These are phyloP conservation scores for Alfaro cultratus DNA, from an alignment of 2,797 vertebrate species.

Conservation along the genomic window DNA sequence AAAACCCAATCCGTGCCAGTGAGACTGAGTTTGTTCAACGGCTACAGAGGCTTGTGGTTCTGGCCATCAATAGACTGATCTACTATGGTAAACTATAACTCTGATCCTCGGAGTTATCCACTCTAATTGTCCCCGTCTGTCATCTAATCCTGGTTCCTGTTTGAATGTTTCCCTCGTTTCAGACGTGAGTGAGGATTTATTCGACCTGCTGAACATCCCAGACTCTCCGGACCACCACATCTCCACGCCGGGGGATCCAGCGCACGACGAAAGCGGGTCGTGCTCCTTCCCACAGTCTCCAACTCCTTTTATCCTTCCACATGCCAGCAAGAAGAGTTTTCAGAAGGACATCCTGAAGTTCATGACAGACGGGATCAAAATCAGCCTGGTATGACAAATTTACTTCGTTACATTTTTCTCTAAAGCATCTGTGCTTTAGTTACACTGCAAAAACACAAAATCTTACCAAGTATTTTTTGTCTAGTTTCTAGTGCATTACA, in stretches of 20 bases:
- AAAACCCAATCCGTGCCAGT: constrained; percentile 89
- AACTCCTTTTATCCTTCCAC: constrained; percentile 72
- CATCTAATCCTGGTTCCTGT: constrained; percentile 18
- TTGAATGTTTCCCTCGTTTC: constrained; percentile 34
- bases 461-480: no score
- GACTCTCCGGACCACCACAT: constrained; percentile 84
- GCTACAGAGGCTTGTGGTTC: constrained; percentile 90
- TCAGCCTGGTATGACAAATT: constrained; percentile 79
- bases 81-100: constrained; percentile 86
- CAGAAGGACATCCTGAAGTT: constrained; percentile 90
- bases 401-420: no score
- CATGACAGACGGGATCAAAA: constrained; percentile 92
- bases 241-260: constrained; percentile 75
- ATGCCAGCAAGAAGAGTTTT: constrained; percentile 86
- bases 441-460: no score
- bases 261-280: constrained; percentile 80
- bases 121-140: not conserved
- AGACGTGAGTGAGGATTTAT: constrained; percentile 88
- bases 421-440: no score
- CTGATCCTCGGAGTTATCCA: not conserved
- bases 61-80: constrained; percentile 93
- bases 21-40: constrained; percentile 92
- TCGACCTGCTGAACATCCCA: constrained; percentile 88
- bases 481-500: no score
- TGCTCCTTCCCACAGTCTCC: constrained; percentile 76